Conservation (phyloP, 2,113 vertebrate species). For the Sprattus sprattus region DNA sequence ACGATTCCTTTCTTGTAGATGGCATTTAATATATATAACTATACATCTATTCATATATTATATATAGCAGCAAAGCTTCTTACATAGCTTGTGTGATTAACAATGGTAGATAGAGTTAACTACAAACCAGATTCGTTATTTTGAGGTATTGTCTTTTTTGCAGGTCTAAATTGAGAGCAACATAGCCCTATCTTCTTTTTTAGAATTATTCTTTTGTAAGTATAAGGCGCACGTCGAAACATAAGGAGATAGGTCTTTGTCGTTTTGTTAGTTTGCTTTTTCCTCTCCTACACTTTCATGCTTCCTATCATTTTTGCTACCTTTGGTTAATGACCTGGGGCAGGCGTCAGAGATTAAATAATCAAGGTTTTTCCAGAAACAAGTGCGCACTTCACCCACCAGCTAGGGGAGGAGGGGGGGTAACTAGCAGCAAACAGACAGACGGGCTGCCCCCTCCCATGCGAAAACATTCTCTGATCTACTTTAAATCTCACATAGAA, state of each 20-base stretch:
- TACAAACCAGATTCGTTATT: slow-evolving; percentile 87
- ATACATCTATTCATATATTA: slow-evolving; percentile 68
- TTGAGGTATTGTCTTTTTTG: slow-evolving; percentile 94
- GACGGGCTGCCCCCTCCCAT: slow-evolving; percentile 89
- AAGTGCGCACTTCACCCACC: slow-evolving; percentile 90
- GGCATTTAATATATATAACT: slow-evolving; percentile 93
- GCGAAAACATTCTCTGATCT: slow-evolving; percentile 93
- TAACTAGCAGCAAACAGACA: slow-evolving; percentile 72
- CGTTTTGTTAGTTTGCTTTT: neutral
- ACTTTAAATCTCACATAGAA: slow-evolving; percentile 98
- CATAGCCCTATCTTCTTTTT: slow-evolving; percentile 51
- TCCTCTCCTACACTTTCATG: slow-evolving; percentile 72
- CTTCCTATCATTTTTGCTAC: slow-evolving; percentile 84
- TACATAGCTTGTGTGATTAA: slow-evolving; percentile 96
- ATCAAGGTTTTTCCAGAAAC: slow-evolving; percentile 88
- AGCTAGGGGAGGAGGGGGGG: slow-evolving; percentile 45
- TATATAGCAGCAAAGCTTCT: slow-evolving; percentile 98
- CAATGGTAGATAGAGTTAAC: slow-evolving; percentile 90
- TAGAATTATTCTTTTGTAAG: slow-evolving; percentile 28
- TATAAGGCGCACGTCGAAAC: slow-evolving; percentile 84
- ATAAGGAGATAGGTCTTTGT: neutral
- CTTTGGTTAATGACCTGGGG: slow-evolving; percentile 96
- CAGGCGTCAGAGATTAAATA: slow-evolving; percentile 81
- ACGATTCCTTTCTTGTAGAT: slow-evolving; percentile 87
- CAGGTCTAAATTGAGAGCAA: slow-evolving; percentile 91